Evolutionary conservation across 2,797 vertebrate genomes (phyloP).

Genomic region (Centropyge bicolor): DNA sequence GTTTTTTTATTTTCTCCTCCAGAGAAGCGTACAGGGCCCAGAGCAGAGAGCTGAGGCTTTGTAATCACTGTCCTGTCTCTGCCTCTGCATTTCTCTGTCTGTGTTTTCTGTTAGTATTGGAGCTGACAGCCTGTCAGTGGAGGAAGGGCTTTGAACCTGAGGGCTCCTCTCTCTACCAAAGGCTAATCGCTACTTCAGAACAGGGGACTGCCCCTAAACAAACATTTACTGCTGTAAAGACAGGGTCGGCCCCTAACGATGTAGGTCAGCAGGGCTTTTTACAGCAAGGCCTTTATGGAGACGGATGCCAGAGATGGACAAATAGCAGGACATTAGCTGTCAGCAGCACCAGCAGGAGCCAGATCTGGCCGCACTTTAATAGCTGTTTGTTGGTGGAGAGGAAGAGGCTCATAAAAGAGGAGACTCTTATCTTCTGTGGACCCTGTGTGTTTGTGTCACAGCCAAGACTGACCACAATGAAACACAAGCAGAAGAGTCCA

Average conservation of each 20-base stretch:
- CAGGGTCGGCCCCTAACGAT: constrained; percentile 79
- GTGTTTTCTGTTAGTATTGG: constrained; percentile 79
- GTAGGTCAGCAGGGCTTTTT: constrained; percentile 78
- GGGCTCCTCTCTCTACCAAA: constrained; percentile 74
- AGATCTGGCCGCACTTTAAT: constrained; percentile 79
- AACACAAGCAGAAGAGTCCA: constrained; percentile 43
- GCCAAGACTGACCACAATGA: constrained; percentile 57
- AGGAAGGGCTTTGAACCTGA: constrained; percentile 82
- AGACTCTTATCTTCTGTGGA: constrained; percentile 74
- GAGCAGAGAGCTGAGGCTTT: constrained; percentile 59
- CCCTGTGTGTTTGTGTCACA: constrained; percentile 67
- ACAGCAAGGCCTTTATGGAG: constrained; percentile 83
- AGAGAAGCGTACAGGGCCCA: constrained; percentile 55
- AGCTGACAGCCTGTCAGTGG: constrained; percentile 78
- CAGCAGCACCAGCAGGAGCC: constrained; percentile 79
- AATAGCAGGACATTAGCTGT: constrained; percentile 85
- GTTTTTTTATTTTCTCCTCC: constrained; percentile 40
- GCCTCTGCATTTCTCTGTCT: constrained; percentile 65
- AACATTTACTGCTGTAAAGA: constrained; percentile 83
- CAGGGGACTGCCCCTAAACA: constrained; percentile 77
- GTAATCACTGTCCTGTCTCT: constrained; percentile 76
- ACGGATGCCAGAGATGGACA: constrained; percentile 83
- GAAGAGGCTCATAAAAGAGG: constrained; percentile 81
- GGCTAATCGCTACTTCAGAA: constrained; percentile 82
- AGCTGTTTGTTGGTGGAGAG: constrained; percentile 78